phyloP scores from a whole-genome alignment of 2,888 invertebrate species.

The Melinaea marsaeus region DNA sequence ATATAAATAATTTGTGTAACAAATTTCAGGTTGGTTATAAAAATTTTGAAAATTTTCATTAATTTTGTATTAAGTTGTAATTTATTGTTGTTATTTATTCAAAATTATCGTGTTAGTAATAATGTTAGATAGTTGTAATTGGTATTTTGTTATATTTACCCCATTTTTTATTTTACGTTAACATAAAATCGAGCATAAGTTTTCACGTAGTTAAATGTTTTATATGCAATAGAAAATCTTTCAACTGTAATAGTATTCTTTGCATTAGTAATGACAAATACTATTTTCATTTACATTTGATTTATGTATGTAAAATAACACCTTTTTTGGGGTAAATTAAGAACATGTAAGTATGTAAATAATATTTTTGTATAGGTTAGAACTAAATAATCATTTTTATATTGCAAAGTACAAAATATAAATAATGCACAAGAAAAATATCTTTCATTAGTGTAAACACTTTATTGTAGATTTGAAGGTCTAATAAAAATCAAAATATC shows the following conservation, averaged over 20 bases:
- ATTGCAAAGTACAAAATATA: constrained; percentile 46
- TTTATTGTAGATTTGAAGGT: neutral
- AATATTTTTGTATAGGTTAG: constrained; percentile 26
- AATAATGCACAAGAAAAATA: constrained; percentile 35
- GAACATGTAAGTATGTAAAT: constrained; percentile 35
- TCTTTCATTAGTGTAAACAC: constrained; percentile 21
- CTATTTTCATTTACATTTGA: too few relatives aligned
- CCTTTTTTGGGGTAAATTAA: constrained; percentile 8
- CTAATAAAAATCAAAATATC: neutral
- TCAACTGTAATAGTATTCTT: too few relatives aligned
- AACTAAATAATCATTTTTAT: constrained; percentile 35
- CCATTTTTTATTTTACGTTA: too few relatives aligned
- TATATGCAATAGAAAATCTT: too few relatives aligned
- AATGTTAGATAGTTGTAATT: neutral
- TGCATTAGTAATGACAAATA: too few relatives aligned
- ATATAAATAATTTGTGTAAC: constrained; percentile 11
- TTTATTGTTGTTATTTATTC: constrained; percentile 17
- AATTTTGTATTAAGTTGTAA: constrained; percentile 16
- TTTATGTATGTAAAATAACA: too few relatives aligned
- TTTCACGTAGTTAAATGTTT: too few relatives aligned
- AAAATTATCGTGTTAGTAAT: constrained; percentile 16
- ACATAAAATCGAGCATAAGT: too few relatives aligned
- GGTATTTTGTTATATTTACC: neutral
- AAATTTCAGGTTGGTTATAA: constrained; percentile 6
- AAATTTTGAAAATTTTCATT: constrained; percentile 3